Evolutionary conservation across 2,113 vertebrate genomes (phyloP).

Genomic region (Lophura nycthemera): DNA sequence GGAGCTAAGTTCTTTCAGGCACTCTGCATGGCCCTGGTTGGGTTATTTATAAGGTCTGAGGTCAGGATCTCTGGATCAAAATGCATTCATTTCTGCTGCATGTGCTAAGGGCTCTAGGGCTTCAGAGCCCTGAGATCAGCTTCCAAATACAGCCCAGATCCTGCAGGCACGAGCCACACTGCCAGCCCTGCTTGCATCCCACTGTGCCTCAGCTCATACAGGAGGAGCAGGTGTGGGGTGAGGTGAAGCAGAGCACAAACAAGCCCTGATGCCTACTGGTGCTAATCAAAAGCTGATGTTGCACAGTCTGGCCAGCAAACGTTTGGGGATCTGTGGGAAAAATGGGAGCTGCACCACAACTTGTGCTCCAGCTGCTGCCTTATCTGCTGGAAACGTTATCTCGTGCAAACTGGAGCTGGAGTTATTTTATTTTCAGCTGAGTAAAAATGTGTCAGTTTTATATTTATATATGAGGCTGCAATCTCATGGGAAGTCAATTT

Average conservation of each 20-base stretch:
- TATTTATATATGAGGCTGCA: slow-evolving; percentile 29
- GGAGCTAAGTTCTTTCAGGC: not conserved
- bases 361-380: not conserved
- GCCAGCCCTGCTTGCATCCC: fast-evolving
- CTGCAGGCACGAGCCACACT: not conserved
- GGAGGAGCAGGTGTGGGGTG: not conserved
- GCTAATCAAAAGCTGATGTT: not conserved
- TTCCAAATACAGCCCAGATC: slow-evolving; percentile 19
- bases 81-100: not conserved
- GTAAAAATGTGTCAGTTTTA: slow-evolving; percentile 46
- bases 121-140: slow-evolving; percentile 19
- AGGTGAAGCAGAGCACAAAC: not conserved
- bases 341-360: not conserved
- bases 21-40: fast-evolving
- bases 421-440: slow-evolving; percentile 24
- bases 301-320: not conserved
- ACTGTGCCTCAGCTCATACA: fast-evolving
- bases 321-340: slow-evolving; percentile 53
- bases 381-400: slow-evolving; percentile 42
- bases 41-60: slow-evolving; percentile 51
- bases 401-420: not conserved
- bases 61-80: not conserved
- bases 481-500: slow-evolving; percentile 57
- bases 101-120: not conserved
- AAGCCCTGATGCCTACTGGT: fast-evolving